Percentiles rank a stretch among this genome's conserved stretches.
phyloP scores from a whole-genome alignment of 2,888 invertebrate species.

The Spodoptera littoralis region DNA sequence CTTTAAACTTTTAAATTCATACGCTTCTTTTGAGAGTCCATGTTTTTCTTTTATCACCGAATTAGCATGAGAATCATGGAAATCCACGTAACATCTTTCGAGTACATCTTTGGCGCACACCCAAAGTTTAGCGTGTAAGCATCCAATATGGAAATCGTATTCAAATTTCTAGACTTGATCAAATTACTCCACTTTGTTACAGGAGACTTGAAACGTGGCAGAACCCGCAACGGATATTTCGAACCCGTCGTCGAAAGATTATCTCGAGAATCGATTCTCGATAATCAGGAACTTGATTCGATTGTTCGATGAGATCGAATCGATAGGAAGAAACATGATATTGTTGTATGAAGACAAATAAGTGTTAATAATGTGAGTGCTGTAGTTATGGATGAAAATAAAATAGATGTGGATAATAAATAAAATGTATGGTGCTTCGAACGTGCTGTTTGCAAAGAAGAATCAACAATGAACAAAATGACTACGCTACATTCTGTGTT shows the following conservation, averaged over 20 bases:
- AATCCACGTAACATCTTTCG: slow-evolving; percentile 45
- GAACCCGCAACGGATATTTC: slow-evolving; percentile 54
- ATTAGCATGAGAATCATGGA: slow-evolving; percentile 42
- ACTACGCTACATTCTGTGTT: slow-evolving; percentile 67
- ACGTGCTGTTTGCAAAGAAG: slow-evolving; percentile 54
- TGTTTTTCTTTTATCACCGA: slow-evolving; percentile 45
- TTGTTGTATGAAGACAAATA: slow-evolving; percentile 33
- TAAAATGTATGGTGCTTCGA: slow-evolving; percentile 52
- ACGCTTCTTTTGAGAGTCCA: slow-evolving; percentile 14
- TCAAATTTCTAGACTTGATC: slow-evolving; percentile 65
- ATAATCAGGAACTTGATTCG: slow-evolving; percentile 37
- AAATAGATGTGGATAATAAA: slow-evolving; percentile 44
- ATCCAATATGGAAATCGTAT: slow-evolving; percentile 62
- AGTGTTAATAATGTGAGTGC: slow-evolving; percentile 47
- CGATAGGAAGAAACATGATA: slow-evolving; percentile 41
- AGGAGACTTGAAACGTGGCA: slow-evolving; percentile 58
- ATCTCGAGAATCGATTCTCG: slow-evolving; percentile 36
- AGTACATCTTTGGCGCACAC: slow-evolving; percentile 52
- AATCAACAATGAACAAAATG: slow-evolving; percentile 74
- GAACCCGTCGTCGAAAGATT: slow-evolving; percentile 43
- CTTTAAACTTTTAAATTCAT: slow-evolving; percentile 31
- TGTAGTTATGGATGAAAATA: slow-evolving; percentile 34
- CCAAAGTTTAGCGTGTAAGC: slow-evolving; percentile 56
- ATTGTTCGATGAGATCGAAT: slow-evolving; percentile 30
- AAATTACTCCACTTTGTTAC: slow-evolving; percentile 66